phyloP scores from a whole-genome alignment of 2,113 vertebrate genomes.

The Vimba vimba region DNA sequence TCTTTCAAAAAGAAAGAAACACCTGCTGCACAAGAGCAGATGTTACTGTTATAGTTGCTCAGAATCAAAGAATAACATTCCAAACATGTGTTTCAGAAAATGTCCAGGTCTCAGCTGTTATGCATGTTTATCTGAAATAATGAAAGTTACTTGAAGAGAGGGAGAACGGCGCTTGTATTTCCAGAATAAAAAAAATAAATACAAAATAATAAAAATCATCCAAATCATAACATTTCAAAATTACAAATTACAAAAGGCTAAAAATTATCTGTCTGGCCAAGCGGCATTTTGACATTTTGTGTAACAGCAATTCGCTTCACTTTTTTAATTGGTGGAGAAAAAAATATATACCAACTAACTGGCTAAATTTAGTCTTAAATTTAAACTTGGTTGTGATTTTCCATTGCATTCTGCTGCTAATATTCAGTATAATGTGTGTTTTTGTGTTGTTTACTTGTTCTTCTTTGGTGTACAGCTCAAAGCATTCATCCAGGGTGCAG shows the following conservation, averaged over 20 bases:
- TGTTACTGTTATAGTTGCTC: neutral
- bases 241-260: too few species aligned
- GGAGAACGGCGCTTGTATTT: neutral
- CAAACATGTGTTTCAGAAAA: neutral
- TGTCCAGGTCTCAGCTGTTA: neutral
- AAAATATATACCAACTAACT: too few species aligned
- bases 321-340: too few species aligned
- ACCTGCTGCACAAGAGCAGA: neutral
- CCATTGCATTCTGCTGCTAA: neutral
- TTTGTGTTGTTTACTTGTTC: constrained; percentile 83
- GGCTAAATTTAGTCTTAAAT: too few species aligned
- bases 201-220: too few species aligned
- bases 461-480: constrained; percentile 98
- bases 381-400: neutral
- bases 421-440: neutral
- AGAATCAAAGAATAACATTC: neutral
- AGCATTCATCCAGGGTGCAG: constrained; percentile 93
- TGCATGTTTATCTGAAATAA: neutral
- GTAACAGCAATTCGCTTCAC: too few species aligned
- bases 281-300: too few species aligned
- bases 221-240: neutral
- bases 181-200: neutral
- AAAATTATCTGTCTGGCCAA: too few species aligned
- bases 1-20: neutral
- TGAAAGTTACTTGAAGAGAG: neutral